Evolutionary conservation across 2,113 vertebrate genomes (phyloP).

Genomic region (Microcebus ravelobensis): DNA sequence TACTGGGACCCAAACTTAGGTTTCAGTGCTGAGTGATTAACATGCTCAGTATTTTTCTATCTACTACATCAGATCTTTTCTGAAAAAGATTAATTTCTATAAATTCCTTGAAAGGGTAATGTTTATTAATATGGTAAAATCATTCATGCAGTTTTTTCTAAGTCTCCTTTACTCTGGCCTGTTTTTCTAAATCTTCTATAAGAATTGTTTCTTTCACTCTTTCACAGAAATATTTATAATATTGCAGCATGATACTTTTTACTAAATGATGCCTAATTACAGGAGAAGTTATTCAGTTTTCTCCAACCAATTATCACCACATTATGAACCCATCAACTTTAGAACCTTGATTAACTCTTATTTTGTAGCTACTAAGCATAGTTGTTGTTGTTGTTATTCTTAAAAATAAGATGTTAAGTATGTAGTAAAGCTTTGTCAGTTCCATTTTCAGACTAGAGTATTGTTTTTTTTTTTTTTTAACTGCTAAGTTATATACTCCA

Average conservation of each 20-base stretch:
- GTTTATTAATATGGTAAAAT: conserved; percentile 24
- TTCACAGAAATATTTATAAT: conserved; percentile 41
- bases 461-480: neutral
- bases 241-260: neutral
- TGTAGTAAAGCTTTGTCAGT: conserved; percentile 52
- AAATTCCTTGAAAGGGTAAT: conserved; percentile 46
- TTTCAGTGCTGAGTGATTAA: neutral
- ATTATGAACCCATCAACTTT: neutral
- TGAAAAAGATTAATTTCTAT: conserved; percentile 36
- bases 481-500: conserved; percentile 32
- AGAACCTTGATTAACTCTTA: conserved; percentile 11
- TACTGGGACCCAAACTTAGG: neutral
- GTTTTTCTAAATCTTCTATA: conserved; percentile 3
- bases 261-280: conserved; percentile 27
- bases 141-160: neutral
- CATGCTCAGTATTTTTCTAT: neutral
- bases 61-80: neutral
- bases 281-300: neutral
- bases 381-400: neutral
- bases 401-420: conserved; percentile 18
- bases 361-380: conserved; percentile 44
- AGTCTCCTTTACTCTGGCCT: conserved; percentile 7
- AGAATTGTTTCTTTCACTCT: neutral
- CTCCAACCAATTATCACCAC: neutral
- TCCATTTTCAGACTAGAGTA: conserved; percentile 41